Conservation (phyloP, 2,113 vertebrate species). For the Hippocampus barbouri region DNA sequence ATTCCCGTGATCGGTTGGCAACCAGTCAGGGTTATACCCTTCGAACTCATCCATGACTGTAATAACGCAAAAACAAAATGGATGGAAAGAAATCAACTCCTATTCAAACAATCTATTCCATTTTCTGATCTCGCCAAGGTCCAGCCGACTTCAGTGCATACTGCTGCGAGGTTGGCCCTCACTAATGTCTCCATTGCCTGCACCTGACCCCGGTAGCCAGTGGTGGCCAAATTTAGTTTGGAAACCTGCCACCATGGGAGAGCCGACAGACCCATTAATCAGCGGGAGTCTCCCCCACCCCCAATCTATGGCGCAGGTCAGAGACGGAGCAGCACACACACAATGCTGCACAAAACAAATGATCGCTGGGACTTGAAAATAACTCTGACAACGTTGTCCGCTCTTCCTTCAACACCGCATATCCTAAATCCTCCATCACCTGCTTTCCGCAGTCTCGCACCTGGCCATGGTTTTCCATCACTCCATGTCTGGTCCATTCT, state of each 20-base stretch:
- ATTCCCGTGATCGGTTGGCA: not conserved
- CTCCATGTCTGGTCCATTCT: conserved; percentile 44
- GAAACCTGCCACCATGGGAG: conserved; percentile 69
- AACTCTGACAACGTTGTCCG: conserved; percentile 39
- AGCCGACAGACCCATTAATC: conserved; percentile 72
- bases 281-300: conserved; percentile 63
- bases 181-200: conserved; percentile 70
- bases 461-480: conserved; percentile 48
- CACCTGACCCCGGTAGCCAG: conserved; percentile 68
- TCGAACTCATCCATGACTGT: not conserved
- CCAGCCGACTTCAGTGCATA: conserved; percentile 45
- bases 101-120: conserved; percentile 5
- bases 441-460: conserved; percentile 39
- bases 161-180: conserved; percentile 66
- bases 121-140: conserved; percentile 38
- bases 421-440: conserved; percentile 53
- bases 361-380: conserved; percentile 45
- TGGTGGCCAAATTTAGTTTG: conserved; percentile 75
- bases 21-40: too few species aligned
- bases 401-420: conserved; percentile 24
- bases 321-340: conserved; percentile 50
- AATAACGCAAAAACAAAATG: not conserved
- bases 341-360: conserved; percentile 45
- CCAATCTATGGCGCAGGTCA: conserved; percentile 62
- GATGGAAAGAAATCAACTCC: not conserved